These are phyloP conservation scores for Orchestia grillus DNA, from an alignment of 1,140 invertebrate species.

Conservation along the genomic window DNA sequence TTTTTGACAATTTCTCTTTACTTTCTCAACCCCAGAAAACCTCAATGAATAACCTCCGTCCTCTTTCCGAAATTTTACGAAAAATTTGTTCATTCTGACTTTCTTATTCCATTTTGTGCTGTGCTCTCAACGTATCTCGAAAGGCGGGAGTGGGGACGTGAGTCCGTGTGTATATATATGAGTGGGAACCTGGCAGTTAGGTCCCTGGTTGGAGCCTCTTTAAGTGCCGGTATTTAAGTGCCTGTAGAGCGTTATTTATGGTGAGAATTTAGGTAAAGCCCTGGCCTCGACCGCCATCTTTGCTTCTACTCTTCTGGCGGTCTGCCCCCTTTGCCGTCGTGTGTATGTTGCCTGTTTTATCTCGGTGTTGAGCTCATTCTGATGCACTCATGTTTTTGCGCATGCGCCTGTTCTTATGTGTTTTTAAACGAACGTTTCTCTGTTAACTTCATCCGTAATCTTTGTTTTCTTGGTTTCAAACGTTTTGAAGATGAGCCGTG, in stretches of 20 bases:
- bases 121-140: background rate
- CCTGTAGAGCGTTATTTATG: conserved; percentile 48
- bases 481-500: too few species aligned
- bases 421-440: background rate
- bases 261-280: conserved; percentile 53
- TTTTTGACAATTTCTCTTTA: too few species aligned
- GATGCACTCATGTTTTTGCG: background rate
- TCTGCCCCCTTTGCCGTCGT: background rate
- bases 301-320: background rate
- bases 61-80: background rate
- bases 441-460: background rate
- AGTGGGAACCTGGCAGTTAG: conserved; percentile 30
- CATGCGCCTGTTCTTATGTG: background rate
- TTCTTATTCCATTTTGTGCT: background rate
- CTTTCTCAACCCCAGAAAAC: background rate
- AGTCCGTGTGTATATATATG: background rate
- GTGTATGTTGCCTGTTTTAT: background rate
- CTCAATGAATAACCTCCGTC: background rate
- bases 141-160: background rate
- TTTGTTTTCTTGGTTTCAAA: background rate
- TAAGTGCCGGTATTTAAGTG: conserved; percentile 51
- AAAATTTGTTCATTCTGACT: background rate
- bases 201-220: conserved; percentile 50
- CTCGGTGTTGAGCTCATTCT: background rate
- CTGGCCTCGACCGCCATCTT: background rate